phyloP scores from a whole-genome alignment of 2,113 vertebrate genomes.

The Syrmaticus mikado region DNA sequence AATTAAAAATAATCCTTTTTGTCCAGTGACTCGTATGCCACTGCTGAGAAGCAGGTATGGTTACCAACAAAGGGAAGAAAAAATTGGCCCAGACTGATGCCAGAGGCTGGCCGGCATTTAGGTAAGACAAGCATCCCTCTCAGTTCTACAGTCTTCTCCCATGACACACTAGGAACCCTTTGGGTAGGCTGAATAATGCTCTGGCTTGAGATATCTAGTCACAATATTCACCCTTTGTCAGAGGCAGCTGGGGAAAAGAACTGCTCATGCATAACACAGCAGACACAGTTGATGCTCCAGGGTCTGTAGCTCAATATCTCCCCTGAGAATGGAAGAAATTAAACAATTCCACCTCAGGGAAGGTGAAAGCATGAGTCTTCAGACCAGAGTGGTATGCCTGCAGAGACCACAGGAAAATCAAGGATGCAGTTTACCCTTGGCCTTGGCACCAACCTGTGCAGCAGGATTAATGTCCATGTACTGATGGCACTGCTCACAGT shows the following conservation, averaged over 20 bases:
- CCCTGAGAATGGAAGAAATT: slow-evolving; percentile 14
- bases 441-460: slow-evolving; percentile 81
- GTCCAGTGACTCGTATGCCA: neutral
- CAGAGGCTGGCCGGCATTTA: neutral
- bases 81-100: neutral
- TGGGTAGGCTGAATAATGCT: neutral
- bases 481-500: slow-evolving; percentile 96
- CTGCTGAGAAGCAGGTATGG: neutral
- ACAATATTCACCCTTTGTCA: neutral
- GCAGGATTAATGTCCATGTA: slow-evolving; percentile 89
- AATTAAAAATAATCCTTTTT: neutral
- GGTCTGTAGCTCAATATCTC: neutral
- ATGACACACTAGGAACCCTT: neutral
- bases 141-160: neutral
- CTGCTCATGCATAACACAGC: neutral
- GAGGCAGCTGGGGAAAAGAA: slow-evolving; percentile 5
- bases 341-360: neutral
- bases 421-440: neutral
- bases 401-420: neutral
- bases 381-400: neutral
- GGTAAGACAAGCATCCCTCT: neutral
- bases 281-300: neutral
- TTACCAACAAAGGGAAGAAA: neutral
- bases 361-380: neutral
- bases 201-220: neutral